Evolutionary conservation across 2,113 vertebrate genomes (phyloP).

Genomic region (Lepisosteus osseus): DNA sequence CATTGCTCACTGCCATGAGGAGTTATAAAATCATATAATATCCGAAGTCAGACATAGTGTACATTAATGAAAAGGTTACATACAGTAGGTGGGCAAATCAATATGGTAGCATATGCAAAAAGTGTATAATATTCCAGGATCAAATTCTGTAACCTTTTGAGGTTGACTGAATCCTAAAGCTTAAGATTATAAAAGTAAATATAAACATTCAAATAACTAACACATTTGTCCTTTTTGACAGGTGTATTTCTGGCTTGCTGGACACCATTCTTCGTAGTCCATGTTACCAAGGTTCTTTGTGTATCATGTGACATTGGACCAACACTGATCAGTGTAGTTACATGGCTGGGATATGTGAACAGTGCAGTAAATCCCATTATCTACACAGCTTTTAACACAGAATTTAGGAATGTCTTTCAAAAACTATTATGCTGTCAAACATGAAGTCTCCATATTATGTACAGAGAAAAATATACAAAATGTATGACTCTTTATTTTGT

Average conservation of each 20-base stretch:
- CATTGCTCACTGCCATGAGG: too few relatives aligned
- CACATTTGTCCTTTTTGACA: constrained; percentile 23
- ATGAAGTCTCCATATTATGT: constrained; percentile 15
- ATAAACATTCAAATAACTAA: too few relatives aligned
- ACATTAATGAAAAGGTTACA: too few relatives aligned
- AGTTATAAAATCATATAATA: too few relatives aligned
- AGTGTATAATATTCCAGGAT: too few relatives aligned
- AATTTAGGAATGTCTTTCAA: constrained; percentile 68
- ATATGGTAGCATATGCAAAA: too few relatives aligned
- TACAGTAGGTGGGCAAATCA: too few relatives aligned
- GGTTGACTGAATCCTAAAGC: too few relatives aligned
- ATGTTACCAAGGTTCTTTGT: constrained; percentile 63
- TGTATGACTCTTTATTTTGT: not conserved
- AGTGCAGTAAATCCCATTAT: constrained; percentile 69
- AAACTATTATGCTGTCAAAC: constrained; percentile 60
- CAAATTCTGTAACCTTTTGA: too few relatives aligned
- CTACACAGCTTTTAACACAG: constrained; percentile 64
- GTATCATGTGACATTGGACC: constrained; percentile 54
- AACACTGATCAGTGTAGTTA: constrained; percentile 63
- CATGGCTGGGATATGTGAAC: constrained; percentile 72
- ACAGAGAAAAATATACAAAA: too few relatives aligned
- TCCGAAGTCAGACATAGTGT: too few relatives aligned
- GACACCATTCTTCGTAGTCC: constrained; percentile 70
- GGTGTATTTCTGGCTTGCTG: constrained; percentile 69
- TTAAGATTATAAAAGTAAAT: too few relatives aligned